Base-by-base conservation (phyloP, 2,888 invertebrate species). In the Dryomyza anilis region DNA sequence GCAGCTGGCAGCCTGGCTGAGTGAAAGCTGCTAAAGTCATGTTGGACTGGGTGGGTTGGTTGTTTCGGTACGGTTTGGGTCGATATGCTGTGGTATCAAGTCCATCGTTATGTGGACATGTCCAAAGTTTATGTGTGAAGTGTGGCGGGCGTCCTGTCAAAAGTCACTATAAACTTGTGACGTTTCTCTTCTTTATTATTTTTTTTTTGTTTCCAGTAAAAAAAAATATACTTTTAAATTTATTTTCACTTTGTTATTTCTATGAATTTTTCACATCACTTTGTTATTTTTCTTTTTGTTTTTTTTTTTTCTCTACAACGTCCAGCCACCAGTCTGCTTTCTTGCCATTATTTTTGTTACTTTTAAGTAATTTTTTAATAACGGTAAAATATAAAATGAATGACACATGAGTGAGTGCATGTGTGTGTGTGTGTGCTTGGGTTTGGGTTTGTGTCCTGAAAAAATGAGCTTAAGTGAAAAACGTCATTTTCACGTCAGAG, bases 101-200 rank as follows among this genome's bases (percentile, higher is more conserved):
- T 8, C 23, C 27, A 36, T 19, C 21, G 55, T 19, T 43, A 67
- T 55, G 36, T 53, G 66, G 21, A 43, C 52, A 53, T 52, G 53
- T 46, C 59, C 46, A 68, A 75, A 74, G 71, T 74, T n/a, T 76
- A 71, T 71, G 72, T 70, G 67, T 69, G 67, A 74, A 77, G 76
- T 77, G 74, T 78, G 80, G 77, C 76, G 78, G 71, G 73, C n/a
- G n/a, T n/a, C 72, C 76, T 80, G 79, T 80, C 79, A 80, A 74
- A 80, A 78, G 79, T 78, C 81, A 80, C 81, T 76, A 78, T 74
- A 78, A 79, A 80, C 76, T 80, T 79, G 75, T 79, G 77, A 78
- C 74, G 74, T 75, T 74, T 77, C 74, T 74, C 71, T 71, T 70
- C 72, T 71, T 71, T 73, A 70, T 75, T 69, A 75, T 73, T 68